Evolutionary conservation across 1,140 invertebrate species (phyloP).

Genomic region (Steinernema feltiae): DNA sequence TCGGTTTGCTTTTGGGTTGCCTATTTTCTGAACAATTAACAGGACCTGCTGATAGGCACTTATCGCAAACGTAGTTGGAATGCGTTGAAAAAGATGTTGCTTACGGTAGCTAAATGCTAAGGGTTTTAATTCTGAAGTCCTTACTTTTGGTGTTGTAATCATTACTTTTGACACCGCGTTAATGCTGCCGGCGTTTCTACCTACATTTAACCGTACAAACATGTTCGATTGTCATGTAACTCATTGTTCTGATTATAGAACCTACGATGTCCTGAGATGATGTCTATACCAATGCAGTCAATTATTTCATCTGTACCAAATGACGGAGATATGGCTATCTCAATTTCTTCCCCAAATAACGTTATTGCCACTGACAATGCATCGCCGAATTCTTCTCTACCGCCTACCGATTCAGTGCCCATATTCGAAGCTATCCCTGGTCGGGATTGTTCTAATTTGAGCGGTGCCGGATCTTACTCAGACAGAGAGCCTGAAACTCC

Average conservation of each 20-base stretch:
- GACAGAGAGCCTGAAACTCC: conserved; percentile 35
- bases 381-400: not conserved
- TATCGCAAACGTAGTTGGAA: too few species aligned
- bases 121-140: too few species aligned
- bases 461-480: conserved; percentile 21
- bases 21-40: too few species aligned
- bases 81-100: too few species aligned
- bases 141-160: too few species aligned
- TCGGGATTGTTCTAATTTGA: conserved; percentile 27
- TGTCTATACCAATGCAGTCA: not conserved
- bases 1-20: too few species aligned
- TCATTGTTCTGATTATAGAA: not conserved
- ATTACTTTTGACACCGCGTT: too few species aligned
- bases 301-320: not conserved
- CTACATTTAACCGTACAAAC: too few species aligned
- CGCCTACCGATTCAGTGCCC: not conserved
- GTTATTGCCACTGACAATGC: too few species aligned
- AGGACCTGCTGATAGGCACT: too few species aligned
- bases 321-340: not conserved
- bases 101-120: too few species aligned
- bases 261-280: not conserved
- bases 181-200: too few species aligned
- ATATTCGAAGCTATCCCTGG: not conserved
- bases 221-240: not conserved
- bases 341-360: not conserved